Conservation (phyloP, 2,888 invertebrate species). For the Agrochola lota region DNA sequence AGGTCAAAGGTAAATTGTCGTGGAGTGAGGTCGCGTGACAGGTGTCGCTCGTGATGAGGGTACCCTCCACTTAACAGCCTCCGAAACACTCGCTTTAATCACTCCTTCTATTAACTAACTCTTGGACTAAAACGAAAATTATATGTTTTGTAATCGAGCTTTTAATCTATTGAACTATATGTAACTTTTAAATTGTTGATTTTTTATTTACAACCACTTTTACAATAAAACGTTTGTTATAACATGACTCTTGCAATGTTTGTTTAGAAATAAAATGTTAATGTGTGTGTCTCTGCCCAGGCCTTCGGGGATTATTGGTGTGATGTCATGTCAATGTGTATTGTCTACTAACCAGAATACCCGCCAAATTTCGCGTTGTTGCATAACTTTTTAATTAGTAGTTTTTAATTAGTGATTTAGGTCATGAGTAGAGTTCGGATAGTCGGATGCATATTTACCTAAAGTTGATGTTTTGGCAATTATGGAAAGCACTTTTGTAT, state of each 20-base stretch:
- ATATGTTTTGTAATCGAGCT: background rate
- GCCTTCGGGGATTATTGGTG: too few relatives aligned
- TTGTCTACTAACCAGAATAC: too few relatives aligned
- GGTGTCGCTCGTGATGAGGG: conserved; percentile 74
- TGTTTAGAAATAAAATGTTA: background rate
- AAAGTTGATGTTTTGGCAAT: too few relatives aligned
- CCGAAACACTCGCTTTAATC: conserved; percentile 61
- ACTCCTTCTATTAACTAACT: conserved; percentile 57
- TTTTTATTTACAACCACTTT: too few relatives aligned
- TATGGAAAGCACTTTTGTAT: too few relatives aligned
- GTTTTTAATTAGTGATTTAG: too few relatives aligned
- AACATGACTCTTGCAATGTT: background rate
- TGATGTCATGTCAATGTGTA: too few relatives aligned
- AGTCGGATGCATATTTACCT: too few relatives aligned
- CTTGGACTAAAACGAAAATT: conserved; percentile 15
- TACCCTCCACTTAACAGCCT: conserved; percentile 60
- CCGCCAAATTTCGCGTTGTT: too few relatives aligned
- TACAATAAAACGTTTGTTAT: background rate
- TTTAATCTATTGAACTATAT: background rate
- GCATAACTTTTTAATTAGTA: too few relatives aligned
- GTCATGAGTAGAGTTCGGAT: too few relatives aligned
- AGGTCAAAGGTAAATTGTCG: conserved; percentile 68
- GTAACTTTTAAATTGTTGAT: background rate
- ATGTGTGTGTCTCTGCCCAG: background rate
- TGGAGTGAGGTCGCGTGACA: conserved; percentile 69